These are phyloP conservation scores for Neostethus bicornis DNA, from an alignment of 2,797 vertebrate genomes.

Conservation along the genomic window DNA sequence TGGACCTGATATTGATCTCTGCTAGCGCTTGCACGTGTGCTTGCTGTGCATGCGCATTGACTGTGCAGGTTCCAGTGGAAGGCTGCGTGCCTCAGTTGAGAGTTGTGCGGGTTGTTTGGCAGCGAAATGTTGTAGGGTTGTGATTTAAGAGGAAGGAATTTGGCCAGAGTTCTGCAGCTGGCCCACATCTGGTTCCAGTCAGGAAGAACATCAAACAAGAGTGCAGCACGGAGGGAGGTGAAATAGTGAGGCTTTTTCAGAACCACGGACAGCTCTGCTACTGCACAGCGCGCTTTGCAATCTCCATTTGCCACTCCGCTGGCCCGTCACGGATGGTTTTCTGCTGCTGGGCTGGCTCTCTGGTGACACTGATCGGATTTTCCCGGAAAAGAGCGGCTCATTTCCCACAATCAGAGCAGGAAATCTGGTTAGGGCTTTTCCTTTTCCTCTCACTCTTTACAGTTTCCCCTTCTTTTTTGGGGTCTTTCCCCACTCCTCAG, in stretches of 20 bases:
- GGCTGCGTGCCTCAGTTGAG: background rate
- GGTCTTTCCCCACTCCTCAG: background rate
- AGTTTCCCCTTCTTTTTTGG: constrained; percentile 1
- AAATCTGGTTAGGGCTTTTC: constrained; percentile 25
- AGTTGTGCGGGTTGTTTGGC: background rate
- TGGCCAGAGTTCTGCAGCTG: constrained; percentile 13
- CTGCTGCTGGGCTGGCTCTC: constrained; percentile 53
- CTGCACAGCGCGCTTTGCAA: constrained; percentile 33
- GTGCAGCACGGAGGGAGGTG: background rate
- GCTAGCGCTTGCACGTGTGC: constrained; percentile 3
- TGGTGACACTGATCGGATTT: constrained; percentile 59
- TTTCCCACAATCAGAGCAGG: constrained; percentile 56
- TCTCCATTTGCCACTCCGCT: constrained; percentile 58
- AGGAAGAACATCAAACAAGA: constrained; percentile 18
- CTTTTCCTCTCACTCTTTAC: background rate
- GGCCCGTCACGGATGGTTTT: constrained; percentile 59
- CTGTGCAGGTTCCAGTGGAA: background rate
- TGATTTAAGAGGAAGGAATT: too few relatives aligned
- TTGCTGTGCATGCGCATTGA: background rate
- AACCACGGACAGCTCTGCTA: constrained; percentile 60
- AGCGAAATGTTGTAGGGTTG: too few relatives aligned
- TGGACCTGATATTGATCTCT: constrained; percentile 35
- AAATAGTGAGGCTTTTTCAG: constrained; percentile 42
- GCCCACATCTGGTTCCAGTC: constrained; percentile 32
- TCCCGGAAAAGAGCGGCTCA: constrained; percentile 55